Evolutionary conservation across 2,797 vertebrate genomes (phyloP).

Genomic region (Schizothorax lantsangensis): DNA sequence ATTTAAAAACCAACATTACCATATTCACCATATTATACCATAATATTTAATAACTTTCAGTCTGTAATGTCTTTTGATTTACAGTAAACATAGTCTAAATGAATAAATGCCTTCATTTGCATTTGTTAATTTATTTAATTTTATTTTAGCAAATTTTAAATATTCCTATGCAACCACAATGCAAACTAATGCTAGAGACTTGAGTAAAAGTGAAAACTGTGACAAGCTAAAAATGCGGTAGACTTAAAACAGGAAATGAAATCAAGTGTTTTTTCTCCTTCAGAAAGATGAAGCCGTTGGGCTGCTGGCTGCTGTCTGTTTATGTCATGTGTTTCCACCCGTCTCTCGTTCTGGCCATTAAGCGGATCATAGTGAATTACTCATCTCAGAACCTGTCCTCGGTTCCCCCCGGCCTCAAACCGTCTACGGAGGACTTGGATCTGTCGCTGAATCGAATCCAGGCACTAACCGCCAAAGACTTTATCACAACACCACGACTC

Average conservation of each 20-base stretch:
- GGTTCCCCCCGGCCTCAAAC: constrained; percentile 75
- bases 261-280: neutral
- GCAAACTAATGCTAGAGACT: neutral
- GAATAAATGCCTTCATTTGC: neutral
- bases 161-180: neutral
- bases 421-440: constrained; percentile 72
- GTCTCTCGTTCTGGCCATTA: constrained; percentile 39
- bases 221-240: neutral
- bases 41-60: neutral
- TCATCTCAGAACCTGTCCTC: constrained; percentile 74
- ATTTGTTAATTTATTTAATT: neutral
- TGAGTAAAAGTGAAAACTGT: neutral
- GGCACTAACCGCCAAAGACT: constrained; percentile 75
- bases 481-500: constrained; percentile 70
- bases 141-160: neutral
- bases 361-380: constrained; percentile 57
- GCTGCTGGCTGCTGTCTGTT: constrained; percentile 57
- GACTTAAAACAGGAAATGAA: constrained; percentile 20
- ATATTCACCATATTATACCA: neutral
- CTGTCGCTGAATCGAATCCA: constrained; percentile 83
- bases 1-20: neutral
- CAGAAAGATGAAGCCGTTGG: constrained; percentile 57
- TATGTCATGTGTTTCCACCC: constrained; percentile 50
- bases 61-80: neutral
- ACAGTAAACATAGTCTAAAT: neutral